Evolutionary conservation across 2,797 vertebrate genomes (phyloP).

Genomic region (Esox masquinongy): DNA sequence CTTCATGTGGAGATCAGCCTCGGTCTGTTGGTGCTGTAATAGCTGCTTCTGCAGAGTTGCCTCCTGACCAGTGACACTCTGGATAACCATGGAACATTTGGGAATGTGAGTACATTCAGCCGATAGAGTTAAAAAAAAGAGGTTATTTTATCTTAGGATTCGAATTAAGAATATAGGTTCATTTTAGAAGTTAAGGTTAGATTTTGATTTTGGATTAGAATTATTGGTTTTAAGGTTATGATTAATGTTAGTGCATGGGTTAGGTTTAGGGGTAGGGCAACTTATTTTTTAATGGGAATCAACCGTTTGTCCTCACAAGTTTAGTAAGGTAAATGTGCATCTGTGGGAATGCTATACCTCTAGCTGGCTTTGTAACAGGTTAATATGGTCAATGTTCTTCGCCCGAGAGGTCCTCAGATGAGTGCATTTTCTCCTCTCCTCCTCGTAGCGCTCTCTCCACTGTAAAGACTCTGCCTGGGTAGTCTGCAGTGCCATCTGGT

Average conservation of each 20-base stretch:
- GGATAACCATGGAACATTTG: conserved; percentile 3
- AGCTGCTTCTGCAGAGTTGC: conserved; percentile 45
- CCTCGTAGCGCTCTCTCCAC: conserved; percentile 60
- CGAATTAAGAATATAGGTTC: too few relatives aligned
- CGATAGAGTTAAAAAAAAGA: neutral
- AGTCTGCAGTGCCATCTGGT: conserved; percentile 66
- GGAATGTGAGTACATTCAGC: too few relatives aligned
- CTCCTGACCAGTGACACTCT: conserved; percentile 57
- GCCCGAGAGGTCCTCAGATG: conserved; percentile 46
- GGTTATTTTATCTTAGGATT: neutral
- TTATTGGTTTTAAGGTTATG: neutral
- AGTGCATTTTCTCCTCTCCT: conserved; percentile 54
- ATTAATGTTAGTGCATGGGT: neutral
- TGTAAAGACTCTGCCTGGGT: conserved; percentile 62
- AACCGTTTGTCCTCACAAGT: too few relatives aligned
- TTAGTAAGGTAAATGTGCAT: neutral
- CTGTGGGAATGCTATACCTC: conserved; percentile 60
- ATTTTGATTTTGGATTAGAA: too few relatives aligned
- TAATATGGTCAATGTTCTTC: conserved; percentile 64
- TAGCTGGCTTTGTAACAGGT: conserved; percentile 63
- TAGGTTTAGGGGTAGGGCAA: too few relatives aligned
- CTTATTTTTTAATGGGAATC: too few relatives aligned
- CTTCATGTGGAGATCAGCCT: conserved; percentile 39
- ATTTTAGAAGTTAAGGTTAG: too few relatives aligned
- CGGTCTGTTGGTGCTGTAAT: conserved; percentile 49